A percentile compares a stretch with the other conserved stretches of the same genome.
Conservation (phyloP, 2,113 vertebrate species). For the Forbesichthys agassizii region DNA sequence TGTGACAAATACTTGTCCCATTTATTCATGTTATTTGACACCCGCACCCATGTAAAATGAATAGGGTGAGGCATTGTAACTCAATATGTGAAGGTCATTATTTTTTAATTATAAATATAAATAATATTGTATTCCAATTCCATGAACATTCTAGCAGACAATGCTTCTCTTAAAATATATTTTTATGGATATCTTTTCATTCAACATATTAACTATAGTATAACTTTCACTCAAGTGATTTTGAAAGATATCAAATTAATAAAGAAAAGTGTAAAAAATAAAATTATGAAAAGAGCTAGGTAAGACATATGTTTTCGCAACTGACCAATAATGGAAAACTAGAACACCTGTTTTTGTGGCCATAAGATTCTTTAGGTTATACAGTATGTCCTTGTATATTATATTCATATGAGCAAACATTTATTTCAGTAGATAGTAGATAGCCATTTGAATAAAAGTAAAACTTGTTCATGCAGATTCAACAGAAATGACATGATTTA, state of each 20-base stretch:
- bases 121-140: not conserved
- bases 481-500: too few species aligned
- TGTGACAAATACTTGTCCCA: slow-evolving; percentile 55
- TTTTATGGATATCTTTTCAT: too few species aligned
- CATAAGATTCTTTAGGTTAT: not conserved
- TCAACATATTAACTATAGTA: too few species aligned
- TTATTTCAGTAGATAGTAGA: too few species aligned
- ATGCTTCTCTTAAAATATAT: too few species aligned
- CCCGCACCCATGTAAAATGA: slow-evolving; percentile 25
- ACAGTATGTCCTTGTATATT: not conserved
- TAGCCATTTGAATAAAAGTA: too few species aligned
- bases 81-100: slow-evolving; percentile 23
- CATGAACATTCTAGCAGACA: not conserved
- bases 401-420: too few species aligned
- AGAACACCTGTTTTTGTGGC: too few species aligned
- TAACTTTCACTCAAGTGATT: too few species aligned
- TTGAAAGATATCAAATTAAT: not conserved
- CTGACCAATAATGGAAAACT: too few species aligned
- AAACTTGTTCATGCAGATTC: too few species aligned
- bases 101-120: not conserved
- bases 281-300: slow-evolving; percentile 1
- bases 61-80: not conserved
- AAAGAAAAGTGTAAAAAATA: slow-evolving; percentile 14
- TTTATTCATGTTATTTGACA: slow-evolving; percentile 57
- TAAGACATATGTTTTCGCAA: too few species aligned